Base-by-base conservation (phyloP, 2,797 vertebrate genomes). In the Denticeps clupeoides region DNA sequence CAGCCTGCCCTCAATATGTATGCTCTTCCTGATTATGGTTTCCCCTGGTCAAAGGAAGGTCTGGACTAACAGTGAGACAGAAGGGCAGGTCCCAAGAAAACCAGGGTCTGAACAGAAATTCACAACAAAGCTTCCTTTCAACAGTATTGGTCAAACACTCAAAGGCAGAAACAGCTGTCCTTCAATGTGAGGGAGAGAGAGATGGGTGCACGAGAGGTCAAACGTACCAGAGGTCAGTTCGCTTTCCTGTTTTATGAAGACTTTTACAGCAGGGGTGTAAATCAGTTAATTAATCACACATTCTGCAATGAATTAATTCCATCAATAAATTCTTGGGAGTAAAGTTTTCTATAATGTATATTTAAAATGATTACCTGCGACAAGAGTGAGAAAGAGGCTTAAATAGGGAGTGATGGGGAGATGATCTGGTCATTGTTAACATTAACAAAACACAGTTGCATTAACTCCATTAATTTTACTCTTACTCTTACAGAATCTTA, bases 91-190 rank as follows among this genome's bases (percentile, higher is more conserved):
- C 49, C 49, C 51, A 49, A 54, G 47, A 68, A 66, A 55, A 66
- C 64, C 45, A 48, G 27, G 41, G 18, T 41, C 42, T 40, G 58
- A 60, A 63, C 52, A 51, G 58, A 55, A 45, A 35, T 18, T 37
- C 33, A 46, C 58, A 49, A 65, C 65, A 68, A 62, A 66, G 68
- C 50, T 41, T 67, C 49, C 49, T 60, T 63, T 71, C 62, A 64
- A 56, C 58, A 48, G 57, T 45, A 47, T 47, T 53, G 61, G 55
- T 58, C 54, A 65, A 66, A 65, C 57, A 70, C 64, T 66, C 41
- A 48, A 65, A 49, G 48, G 55, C 53, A 55, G 61, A 52, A 60
- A 64, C 61, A 68, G 63, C 63, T 63, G 61, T 64, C 51, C 28
- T 50, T 54, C 50, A 54, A 37, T 53, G 47, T 49, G 42, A 41